These are phyloP conservation scores for Pelusios castaneus DNA, from an alignment of 2,113 vertebrate species.

Conservation along the genomic window DNA sequence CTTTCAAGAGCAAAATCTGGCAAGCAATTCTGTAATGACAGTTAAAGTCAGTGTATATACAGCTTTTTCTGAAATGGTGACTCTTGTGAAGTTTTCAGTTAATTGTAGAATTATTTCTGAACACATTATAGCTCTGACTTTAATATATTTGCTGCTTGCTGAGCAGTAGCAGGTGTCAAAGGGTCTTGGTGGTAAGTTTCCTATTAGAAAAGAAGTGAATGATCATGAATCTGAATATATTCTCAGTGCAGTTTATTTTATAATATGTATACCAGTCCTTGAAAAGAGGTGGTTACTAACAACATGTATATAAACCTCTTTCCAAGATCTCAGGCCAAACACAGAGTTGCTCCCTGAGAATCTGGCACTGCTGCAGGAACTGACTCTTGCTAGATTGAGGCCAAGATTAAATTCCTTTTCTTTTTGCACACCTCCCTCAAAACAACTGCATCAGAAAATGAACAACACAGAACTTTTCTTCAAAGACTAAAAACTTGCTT, in stretches of 20 bases:
- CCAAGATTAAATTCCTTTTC: background rate
- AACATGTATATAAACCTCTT: background rate
- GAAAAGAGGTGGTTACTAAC: background rate
- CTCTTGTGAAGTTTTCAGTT: background rate
- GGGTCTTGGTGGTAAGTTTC: background rate
- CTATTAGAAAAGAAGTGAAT: background rate
- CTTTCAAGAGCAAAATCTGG: conserved; percentile 16
- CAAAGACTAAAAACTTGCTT: background rate
- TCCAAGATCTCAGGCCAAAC: background rate
- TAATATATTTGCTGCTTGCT: background rate
- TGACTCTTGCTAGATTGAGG: background rate
- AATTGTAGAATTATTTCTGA: background rate
- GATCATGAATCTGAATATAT: background rate
- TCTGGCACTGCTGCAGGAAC: background rate
- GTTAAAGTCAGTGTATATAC: background rate
- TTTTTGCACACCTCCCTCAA: background rate
- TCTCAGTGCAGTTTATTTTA: background rate
- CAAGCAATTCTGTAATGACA: background rate
- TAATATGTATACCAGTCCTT: background rate
- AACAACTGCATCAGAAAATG: background rate
- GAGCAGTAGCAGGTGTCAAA: background rate
- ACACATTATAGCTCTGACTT: background rate
- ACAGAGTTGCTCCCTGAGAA: background rate
- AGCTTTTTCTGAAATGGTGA: background rate
- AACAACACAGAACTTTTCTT: background rate